Evolutionary conservation across 2,888 invertebrate genomes (phyloP), one percentile per base, ranked within the genome.

Genomic region (Hyles lineata): DNA sequence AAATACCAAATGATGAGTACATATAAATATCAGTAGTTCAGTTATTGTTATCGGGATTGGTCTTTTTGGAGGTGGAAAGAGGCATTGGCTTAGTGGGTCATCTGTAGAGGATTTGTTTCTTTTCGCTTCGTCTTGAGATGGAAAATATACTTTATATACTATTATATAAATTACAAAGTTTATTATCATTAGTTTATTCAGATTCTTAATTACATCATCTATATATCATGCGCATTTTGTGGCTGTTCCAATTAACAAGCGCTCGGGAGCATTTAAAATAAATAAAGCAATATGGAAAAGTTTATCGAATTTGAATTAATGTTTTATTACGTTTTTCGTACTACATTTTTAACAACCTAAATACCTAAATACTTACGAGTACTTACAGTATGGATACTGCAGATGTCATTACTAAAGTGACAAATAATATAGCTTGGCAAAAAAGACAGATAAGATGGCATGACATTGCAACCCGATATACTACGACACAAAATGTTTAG

Each of bases 1-100:
- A 89, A 89, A 89, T 87, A 83, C 79, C 82, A 82, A 87, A 84
- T 85, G 85, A 73, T 72, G 70, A 25, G 60, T 62, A 29, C 17
- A n/a, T 7, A 25, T 23, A n/a, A 55, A 15, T 43, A 15, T 21
- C 23, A 67, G 23, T 17, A 67, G 23, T 67, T 50, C 50, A 23
- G 43, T 67, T 23, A 21, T 15, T 35, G 15, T 43, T 43, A 7
- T 32, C 35, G n/a, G 9, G 9, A 32, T 62, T 35, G 7, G n/a
- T 9, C 62, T 32, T 62, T 32, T 32, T 62, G 4, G 9, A 11
- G 17, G 17, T 60, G n/a, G 19, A 7, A 17, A 6, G 25, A 17
- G 52, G 4, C 0, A 1, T n/a, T 55, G n/a, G 0, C 55, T n/a
- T 6, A n/a, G n/a, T 55, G 5, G n/a, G 55, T 19, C 25, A 60